Conservation (phyloP, 2,113 vertebrate species). For the Phalacrocorax pelagicus region DNA sequence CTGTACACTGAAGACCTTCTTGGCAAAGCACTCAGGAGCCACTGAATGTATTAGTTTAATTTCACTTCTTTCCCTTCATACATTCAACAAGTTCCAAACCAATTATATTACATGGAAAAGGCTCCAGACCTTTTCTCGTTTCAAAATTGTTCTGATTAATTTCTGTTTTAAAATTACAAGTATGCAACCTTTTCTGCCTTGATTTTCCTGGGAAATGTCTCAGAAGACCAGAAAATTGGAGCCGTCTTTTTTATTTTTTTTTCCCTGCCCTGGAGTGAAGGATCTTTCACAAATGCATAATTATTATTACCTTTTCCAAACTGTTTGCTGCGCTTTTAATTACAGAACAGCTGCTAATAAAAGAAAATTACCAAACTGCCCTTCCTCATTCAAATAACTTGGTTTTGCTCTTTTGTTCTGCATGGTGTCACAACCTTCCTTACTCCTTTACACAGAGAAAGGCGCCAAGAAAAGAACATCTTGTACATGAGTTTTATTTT, state of each 20-base stretch:
- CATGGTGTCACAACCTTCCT: not conserved
- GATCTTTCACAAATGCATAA: constrained; percentile 44
- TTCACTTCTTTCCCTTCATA: constrained; percentile 51
- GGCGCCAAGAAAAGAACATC: not conserved
- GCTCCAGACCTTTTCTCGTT: constrained; percentile 28
- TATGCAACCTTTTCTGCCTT: constrained; percentile 35
- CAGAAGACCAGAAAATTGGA: constrained; percentile 31
- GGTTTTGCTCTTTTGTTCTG: not conserved
- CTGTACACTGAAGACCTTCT: constrained; percentile 51
- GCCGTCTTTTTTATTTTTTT: not conserved
- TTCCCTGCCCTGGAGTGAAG: constrained; percentile 7
- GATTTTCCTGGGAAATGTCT: constrained; percentile 51
- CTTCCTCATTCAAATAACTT: not conserved
- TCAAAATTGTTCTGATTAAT: constrained; percentile 51
- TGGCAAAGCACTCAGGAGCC: constrained; percentile 69
- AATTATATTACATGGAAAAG: constrained; percentile 29
- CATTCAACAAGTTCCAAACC: constrained; percentile 59
- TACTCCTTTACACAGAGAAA: not conserved
- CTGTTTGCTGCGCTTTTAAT: constrained; percentile 48
- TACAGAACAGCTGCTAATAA: constrained; percentile 40
- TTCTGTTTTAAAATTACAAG: constrained; percentile 54
- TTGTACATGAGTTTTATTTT: not conserved
- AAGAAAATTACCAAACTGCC: constrained; percentile 7
- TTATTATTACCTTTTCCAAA: constrained; percentile 61
- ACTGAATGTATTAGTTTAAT: constrained; percentile 61